phyloP scores from a whole-genome alignment of 2,113 vertebrate genomes.

The Prinia subflava region DNA sequence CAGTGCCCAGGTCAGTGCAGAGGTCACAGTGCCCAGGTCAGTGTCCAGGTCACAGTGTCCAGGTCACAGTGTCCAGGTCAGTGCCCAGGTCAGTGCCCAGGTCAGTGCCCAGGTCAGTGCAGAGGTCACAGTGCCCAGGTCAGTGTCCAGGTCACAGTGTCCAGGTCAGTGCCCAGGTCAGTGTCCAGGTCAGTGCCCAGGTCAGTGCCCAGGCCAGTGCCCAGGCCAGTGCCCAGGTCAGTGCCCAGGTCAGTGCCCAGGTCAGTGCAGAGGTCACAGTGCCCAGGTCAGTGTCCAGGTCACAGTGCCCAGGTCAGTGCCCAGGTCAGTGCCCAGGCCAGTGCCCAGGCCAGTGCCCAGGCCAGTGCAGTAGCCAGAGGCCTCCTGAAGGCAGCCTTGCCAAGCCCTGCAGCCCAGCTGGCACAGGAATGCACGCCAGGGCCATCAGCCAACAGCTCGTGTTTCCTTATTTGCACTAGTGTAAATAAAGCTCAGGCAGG shows the following conservation, averaged over 20 bases:
- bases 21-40: not conserved
- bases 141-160: not conserved
- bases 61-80: no score
- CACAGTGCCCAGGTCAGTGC: not conserved
- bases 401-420: not conserved
- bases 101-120: not conserved
- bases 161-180: not conserved
- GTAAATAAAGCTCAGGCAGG: constrained; percentile 3
- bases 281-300: not conserved
- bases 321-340: not conserved
- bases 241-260: not conserved
- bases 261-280: not conserved
- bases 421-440: not conserved
- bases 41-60: not conserved
- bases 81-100: not conserved
- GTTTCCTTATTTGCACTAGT: not conserved
- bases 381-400: not conserved
- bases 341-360: not conserved
- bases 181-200: no score
- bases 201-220: no score
- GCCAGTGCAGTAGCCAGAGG: not conserved
- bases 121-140: no score
- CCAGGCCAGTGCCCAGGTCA: not conserved
- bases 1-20: not conserved
- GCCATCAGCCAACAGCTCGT: not conserved